Conservation (phyloP, 2,797 vertebrate genomes). For the Muscicapa comitata region DNA sequence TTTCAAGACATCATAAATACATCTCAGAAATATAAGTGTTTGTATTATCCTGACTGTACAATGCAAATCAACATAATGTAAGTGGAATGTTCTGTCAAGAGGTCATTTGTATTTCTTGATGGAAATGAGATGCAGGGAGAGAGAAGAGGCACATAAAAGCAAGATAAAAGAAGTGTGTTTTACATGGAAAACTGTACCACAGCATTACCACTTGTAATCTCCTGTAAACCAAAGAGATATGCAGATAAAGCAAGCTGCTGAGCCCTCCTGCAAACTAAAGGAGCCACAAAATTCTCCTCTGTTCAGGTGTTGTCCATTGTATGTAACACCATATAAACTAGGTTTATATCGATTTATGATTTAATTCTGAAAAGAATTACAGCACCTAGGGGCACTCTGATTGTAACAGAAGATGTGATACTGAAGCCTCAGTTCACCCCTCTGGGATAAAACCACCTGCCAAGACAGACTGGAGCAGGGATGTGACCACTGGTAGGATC, state of each 20-base stretch:
- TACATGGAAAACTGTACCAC: not conserved
- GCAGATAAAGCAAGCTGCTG: not conserved
- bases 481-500: rapidly evolving
- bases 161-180: not conserved
- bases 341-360: not conserved
- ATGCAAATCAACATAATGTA: conserved; percentile 30
- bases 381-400: not conserved
- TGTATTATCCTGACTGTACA: not conserved
- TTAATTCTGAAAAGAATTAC: not conserved
- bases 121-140: not conserved
- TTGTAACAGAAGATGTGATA: not conserved
- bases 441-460: not conserved
- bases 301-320: not conserved
- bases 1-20: conserved; percentile 2
- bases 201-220: not conserved
- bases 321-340: not conserved
- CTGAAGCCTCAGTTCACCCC: not conserved
- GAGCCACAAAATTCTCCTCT: not conserved
- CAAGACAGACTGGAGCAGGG: not conserved
- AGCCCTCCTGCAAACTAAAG: not conserved
- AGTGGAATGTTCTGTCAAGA: not conserved
- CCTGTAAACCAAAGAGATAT: not conserved
- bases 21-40: not conserved
- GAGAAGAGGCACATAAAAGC: not conserved
- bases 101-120: not conserved